phyloP scores from a whole-genome alignment of 2,113 vertebrate genomes.

The Numida meleagris region DNA sequence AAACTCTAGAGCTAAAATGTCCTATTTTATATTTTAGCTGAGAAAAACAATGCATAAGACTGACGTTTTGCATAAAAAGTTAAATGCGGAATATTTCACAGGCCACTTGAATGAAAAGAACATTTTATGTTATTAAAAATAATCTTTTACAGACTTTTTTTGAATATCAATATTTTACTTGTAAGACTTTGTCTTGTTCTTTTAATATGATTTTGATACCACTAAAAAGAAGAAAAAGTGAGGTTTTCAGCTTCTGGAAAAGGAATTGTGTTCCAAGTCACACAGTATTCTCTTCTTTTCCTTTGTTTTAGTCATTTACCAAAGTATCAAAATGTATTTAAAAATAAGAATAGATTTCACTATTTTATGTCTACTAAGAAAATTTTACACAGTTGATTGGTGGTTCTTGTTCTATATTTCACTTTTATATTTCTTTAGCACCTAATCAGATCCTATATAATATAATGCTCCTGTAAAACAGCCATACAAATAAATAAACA shows the following conservation, averaged over 20 bases:
- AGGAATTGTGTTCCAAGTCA: background rate
- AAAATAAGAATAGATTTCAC: background rate
- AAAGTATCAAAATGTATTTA: background rate
- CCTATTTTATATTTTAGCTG: background rate
- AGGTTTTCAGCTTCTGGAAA: background rate
- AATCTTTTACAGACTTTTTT: background rate
- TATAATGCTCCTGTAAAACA: background rate
- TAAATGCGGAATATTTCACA: background rate
- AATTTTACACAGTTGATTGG: background rate
- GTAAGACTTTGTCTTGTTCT: background rate
- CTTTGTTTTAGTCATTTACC: background rate
- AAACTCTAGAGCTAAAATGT: background rate
- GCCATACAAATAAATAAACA: background rate
- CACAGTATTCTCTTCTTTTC: background rate
- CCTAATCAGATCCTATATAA: background rate
- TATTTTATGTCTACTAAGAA: background rate
- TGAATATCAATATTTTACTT: background rate
- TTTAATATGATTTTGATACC: background rate
- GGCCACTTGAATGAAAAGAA: background rate
- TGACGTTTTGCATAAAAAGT: background rate
- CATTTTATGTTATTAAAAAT: background rate
- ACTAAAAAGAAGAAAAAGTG: background rate
- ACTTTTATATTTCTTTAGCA: background rate
- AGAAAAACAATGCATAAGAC: background rate
- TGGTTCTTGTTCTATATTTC: background rate